Conservation (phyloP, 2,113 vertebrate genomes). For the Spizaetus ornatus region DNA sequence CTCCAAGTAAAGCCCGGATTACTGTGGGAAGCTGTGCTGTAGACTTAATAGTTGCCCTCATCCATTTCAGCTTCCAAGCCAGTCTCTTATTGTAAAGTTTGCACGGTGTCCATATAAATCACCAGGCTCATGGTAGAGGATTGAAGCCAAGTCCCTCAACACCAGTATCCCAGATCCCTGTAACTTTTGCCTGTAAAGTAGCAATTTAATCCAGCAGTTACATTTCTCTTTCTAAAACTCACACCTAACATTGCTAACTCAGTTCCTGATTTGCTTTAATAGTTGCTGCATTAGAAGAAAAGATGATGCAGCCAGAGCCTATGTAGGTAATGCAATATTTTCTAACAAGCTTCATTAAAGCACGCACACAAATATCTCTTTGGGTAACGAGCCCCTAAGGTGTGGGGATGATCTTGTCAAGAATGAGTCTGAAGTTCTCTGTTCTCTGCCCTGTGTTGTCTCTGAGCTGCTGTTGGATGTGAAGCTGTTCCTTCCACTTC, state of each 20-base stretch:
- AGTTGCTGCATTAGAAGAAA: not conserved
- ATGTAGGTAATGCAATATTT: not conserved
- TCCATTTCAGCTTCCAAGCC: not conserved
- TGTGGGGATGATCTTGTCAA: not conserved
- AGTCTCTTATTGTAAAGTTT: not conserved
- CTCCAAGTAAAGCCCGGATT: not conserved
- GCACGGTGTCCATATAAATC: not conserved
- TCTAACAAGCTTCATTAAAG: not conserved
- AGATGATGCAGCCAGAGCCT: not conserved
- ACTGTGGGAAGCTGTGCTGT: not conserved
- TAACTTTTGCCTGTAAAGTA: not conserved
- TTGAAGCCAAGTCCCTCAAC: not conserved
- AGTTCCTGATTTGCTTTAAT: not conserved
- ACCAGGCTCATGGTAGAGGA: not conserved
- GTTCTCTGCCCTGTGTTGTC: not conserved
- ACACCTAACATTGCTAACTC: not conserved
- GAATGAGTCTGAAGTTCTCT: not conserved
- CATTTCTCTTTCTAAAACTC: not conserved
- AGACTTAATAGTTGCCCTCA: not conserved
- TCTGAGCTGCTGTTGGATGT: not conserved
- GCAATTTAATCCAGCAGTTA: not conserved
- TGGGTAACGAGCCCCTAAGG: not conserved
- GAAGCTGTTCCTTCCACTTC: not conserved
- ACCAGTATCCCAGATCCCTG: not conserved
- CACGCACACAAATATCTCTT: not conserved